phyloP scores from a whole-genome alignment of 1,140 invertebrate genomes.

The Limonius californicus region DNA sequence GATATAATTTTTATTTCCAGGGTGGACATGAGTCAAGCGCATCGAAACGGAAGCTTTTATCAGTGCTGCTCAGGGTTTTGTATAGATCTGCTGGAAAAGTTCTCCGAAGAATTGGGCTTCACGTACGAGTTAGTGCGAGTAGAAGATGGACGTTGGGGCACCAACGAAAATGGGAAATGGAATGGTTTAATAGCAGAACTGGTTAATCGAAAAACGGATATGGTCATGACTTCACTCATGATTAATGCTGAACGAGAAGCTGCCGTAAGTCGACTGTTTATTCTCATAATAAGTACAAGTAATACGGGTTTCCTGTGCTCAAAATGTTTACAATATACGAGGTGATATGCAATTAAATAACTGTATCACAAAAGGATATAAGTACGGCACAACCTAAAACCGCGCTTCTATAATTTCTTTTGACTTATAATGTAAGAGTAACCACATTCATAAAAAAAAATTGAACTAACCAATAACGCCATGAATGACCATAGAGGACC shows the following conservation, averaged over 20 bases:
- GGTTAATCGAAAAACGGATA: conserved; percentile 89
- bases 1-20: conserved; percentile 48
- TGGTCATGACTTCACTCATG: conserved; percentile 95
- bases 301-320: too few relatives aligned
- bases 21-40: conserved; percentile 70
- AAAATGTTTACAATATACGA: too few relatives aligned
- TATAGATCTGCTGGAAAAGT: conserved; percentile 90
- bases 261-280: conserved; percentile 62
- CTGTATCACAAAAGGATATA: too few relatives aligned
- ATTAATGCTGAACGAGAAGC: conserved; percentile 94
- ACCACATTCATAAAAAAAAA: too few relatives aligned
- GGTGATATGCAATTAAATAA: too few relatives aligned
- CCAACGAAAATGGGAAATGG: conserved; percentile 90
- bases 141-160: conserved; percentile 93
- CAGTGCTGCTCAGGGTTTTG: conserved; percentile 97
- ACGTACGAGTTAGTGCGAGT: conserved; percentile 93
- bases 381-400: too few relatives aligned
- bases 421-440: too few relatives aligned
- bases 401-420: too few relatives aligned
- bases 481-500: too few relatives aligned
- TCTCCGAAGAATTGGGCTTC: conserved; percentile 90
- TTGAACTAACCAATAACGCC: too few relatives aligned
- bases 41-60: conserved; percentile 78
- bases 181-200: conserved; percentile 94
- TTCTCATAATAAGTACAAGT: too few relatives aligned